Evolutionary conservation across 2,888 invertebrate genomes (phyloP).

Genomic region (Stenodema calcarata): DNA sequence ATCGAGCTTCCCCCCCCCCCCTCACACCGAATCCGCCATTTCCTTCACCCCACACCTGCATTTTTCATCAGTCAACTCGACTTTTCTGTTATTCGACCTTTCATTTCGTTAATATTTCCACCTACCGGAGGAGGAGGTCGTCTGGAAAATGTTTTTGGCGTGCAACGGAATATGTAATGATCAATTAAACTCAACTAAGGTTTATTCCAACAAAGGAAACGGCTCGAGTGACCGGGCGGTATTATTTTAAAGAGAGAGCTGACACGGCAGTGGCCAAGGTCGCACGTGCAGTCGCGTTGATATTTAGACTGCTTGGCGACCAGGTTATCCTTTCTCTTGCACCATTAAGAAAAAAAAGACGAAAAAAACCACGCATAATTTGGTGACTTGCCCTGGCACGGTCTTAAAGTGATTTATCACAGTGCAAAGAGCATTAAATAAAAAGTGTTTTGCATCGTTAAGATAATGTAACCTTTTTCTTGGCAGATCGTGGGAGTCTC

Average conservation of each 20-base stretch:
- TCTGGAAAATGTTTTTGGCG: too few species aligned
- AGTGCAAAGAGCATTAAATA: neutral
- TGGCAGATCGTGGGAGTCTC: neutral
- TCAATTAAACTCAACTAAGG: too few species aligned
- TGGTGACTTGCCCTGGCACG: neutral
- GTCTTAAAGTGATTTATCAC: neutral
- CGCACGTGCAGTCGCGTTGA: conserved; percentile 18
- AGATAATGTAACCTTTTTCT: neutral
- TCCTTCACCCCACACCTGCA: too few species aligned
- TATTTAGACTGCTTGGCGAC: conserved; percentile 28
- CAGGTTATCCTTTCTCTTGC: neutral
- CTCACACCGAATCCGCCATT: too few species aligned
- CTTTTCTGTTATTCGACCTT: neutral
- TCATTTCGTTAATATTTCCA: neutral
- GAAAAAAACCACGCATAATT: neutral
- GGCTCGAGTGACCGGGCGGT: neutral
- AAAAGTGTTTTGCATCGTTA: neutral
- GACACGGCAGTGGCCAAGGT: neutral
- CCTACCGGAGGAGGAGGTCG: too few species aligned
- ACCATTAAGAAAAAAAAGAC: neutral
- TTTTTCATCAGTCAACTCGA: neutral
- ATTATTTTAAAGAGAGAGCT: neutral
- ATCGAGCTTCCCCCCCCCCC: too few species aligned
- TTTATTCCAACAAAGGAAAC: neutral
- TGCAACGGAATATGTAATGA: too few species aligned